phyloP scores from a whole-genome alignment of 2,888 invertebrate species.

The Pterostichus niger region DNA sequence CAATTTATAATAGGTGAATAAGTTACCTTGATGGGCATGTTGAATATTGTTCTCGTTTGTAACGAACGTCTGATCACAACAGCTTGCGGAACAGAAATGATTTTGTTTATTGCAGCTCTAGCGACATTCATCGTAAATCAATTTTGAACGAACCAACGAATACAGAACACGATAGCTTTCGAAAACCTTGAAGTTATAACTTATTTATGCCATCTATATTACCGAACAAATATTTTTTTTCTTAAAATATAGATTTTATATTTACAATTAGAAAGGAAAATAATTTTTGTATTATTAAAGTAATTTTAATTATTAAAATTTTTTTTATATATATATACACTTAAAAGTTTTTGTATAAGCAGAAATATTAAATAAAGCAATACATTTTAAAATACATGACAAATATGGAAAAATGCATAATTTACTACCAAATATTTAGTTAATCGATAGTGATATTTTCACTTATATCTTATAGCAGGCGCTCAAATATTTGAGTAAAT shows the following conservation, averaged over 20 bases:
- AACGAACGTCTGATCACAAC: constrained; percentile 67
- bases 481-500: no score
- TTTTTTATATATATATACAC: background rate
- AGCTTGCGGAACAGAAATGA: constrained; percentile 55
- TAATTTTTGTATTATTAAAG: background rate
- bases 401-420: background rate
- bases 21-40: constrained; percentile 70
- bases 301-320: background rate
- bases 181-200: constrained; percentile 28
- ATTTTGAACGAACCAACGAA: background rate
- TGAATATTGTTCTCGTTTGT: constrained; percentile 68
- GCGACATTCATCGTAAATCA: constrained; percentile 67
- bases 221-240: background rate
- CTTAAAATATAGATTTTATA: background rate
- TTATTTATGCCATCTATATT: constrained; percentile 49
- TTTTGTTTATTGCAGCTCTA: constrained; percentile 47
- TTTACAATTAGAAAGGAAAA: background rate
- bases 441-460: background rate
- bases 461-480: no score
- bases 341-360: background rate
- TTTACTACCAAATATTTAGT: background rate
- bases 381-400: background rate
- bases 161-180: constrained; percentile 17
- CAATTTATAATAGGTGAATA: constrained; percentile 61
- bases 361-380: constrained; percentile 8